Conservation (phyloP, 2,113 vertebrate genomes). For the Pitta sordida region DNA sequence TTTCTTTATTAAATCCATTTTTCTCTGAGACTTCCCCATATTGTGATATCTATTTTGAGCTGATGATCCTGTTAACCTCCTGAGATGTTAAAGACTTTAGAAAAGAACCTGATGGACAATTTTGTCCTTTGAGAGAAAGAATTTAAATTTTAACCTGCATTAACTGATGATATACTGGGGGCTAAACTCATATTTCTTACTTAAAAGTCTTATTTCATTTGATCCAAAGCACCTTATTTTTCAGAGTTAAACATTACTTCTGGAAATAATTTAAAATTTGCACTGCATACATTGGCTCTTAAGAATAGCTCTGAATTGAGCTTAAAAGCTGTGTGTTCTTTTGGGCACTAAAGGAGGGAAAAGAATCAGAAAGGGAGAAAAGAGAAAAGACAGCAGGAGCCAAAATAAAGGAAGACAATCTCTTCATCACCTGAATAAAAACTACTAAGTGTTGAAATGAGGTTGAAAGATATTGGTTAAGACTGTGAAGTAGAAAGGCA, state of each 20-base stretch:
- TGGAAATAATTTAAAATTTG: slow-evolving; percentile 57
- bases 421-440: slow-evolving; percentile 64
- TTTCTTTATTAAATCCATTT: slow-evolving; percentile 12
- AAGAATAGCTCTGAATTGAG: slow-evolving; percentile 48
- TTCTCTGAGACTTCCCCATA: not conserved
- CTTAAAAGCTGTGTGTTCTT: slow-evolving; percentile 44
- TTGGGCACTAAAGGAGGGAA: slow-evolving; percentile 13
- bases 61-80: not conserved
- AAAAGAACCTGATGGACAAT: not conserved
- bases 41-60: not conserved
- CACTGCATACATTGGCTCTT: slow-evolving; percentile 2
- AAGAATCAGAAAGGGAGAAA: slow-evolving; percentile 27
- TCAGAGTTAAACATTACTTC: slow-evolving; percentile 23
- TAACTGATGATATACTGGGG: not conserved
- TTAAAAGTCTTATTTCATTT: not conserved
- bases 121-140: not conserved
- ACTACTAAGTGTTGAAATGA: slow-evolving; percentile 49
- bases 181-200: not conserved
- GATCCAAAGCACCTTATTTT: slow-evolving; percentile 18
- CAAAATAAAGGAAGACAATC: slow-evolving; percentile 58
- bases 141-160: not conserved
- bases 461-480: slow-evolving; percentile 59
- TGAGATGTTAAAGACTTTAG: not conserved
- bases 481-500: slow-evolving; percentile 59
- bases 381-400: slow-evolving; percentile 28